Percentiles rank a stretch among this genome's conserved stretches.
These are phyloP conservation scores for Agrilus mali DNA, from an alignment of 2,888 invertebrate species.

Conservation along the genomic window DNA sequence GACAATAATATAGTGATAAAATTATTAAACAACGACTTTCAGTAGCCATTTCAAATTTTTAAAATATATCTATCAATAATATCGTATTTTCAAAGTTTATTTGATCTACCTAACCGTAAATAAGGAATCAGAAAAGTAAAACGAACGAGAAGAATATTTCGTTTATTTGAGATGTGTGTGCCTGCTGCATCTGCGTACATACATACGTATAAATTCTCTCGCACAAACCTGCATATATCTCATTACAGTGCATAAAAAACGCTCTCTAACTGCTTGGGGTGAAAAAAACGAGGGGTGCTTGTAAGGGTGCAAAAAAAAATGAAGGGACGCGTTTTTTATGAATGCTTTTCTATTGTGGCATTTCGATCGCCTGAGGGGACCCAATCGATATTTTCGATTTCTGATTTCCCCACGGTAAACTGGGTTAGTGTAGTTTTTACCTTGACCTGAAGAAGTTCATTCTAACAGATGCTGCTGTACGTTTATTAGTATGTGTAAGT, in stretches of 20 bases:
- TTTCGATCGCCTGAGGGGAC: conserved; percentile 29
- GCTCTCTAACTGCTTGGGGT: conserved; percentile 22
- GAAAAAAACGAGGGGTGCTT: conserved; percentile 29
- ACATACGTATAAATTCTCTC: background rate
- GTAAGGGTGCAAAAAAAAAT: conserved; percentile 25
- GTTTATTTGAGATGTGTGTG: too few relatives aligned
- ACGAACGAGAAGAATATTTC: too few relatives aligned
- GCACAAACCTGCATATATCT: background rate
- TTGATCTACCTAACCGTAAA: too few relatives aligned
- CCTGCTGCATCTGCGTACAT: background rate
- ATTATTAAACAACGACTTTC: too few relatives aligned
- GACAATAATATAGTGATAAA: too few relatives aligned
- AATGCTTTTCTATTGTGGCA: conserved; percentile 31
- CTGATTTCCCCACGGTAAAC: conserved; percentile 22
- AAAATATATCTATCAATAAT: too few relatives aligned
- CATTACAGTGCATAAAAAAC: conserved; percentile 11
- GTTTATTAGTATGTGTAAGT: too few relatives aligned
- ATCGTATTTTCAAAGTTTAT: too few relatives aligned
- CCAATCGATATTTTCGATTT: conserved; percentile 34
- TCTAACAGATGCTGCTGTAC: too few relatives aligned
- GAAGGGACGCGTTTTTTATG: conserved; percentile 31
- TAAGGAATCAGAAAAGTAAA: too few relatives aligned
- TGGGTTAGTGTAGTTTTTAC: conserved; percentile 32
- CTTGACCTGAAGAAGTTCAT: conserved; percentile 15
- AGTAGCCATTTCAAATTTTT: too few relatives aligned